Evolutionary conservation across 2,113 vertebrate genomes (phyloP).

Genomic region (Larimichthys polyactis): DNA sequence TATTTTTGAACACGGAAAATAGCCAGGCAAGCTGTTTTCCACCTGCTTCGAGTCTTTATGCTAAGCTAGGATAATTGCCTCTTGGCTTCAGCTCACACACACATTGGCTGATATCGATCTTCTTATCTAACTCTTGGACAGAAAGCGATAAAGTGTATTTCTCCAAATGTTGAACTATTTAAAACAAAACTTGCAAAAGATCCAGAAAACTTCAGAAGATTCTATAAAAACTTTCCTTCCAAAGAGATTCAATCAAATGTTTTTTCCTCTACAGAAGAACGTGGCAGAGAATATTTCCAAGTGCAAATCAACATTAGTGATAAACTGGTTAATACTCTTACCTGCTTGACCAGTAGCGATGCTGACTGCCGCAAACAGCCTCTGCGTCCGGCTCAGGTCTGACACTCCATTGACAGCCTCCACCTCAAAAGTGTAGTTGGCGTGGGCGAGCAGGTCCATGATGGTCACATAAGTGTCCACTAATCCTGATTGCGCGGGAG

Average conservation of each 20-base stretch:
- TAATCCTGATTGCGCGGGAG: conserved; percentile 94
- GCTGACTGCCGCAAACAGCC: conserved; percentile 96
- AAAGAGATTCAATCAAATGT: background rate
- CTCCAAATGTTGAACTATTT: background rate
- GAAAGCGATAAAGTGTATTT: background rate
- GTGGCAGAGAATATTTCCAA: background rate
- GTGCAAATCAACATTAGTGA: background rate
- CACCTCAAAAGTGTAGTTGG: conserved; percentile 99
- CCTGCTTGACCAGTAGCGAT: conserved; percentile 98
- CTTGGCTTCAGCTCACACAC: too few species aligned
- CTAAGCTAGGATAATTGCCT: background rate
- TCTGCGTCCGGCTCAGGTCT: conserved; percentile 95
- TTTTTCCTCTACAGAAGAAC: background rate
- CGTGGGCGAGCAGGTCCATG: conserved; percentile 95
- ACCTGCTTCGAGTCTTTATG: background rate
- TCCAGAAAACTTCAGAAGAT: background rate
- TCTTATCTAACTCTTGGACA: background rate
- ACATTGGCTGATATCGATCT: background rate
- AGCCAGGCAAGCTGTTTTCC: too few species aligned
- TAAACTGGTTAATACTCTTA: conserved; percentile 76
- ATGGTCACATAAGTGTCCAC: conserved; percentile 94
- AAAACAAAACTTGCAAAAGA: background rate
- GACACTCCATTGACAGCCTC: conserved; percentile 99
- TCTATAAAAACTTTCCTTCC: background rate
- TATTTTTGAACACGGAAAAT: background rate